These are phyloP conservation scores for Stictocephala bisonia DNA, from an alignment of 2,888 invertebrate genomes.

Conservation along the genomic window DNA sequence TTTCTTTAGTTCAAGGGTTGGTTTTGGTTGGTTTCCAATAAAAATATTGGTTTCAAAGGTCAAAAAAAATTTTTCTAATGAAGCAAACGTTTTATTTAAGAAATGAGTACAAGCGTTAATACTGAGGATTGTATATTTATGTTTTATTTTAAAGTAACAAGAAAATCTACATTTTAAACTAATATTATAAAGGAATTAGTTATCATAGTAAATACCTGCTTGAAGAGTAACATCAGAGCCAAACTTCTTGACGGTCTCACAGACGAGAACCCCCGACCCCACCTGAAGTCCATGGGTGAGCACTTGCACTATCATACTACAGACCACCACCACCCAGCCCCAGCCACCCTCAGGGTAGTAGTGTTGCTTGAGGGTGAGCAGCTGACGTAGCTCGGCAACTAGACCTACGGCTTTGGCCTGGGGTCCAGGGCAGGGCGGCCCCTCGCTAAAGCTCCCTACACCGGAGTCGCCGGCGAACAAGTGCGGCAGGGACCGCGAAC, in stretches of 20 bases:
- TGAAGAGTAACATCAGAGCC: constrained; percentile 39
- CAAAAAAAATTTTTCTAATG: too few species aligned
- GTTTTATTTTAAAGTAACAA: too few species aligned
- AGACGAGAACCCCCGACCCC: constrained; percentile 71
- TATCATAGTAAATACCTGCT: constrained; percentile 36
- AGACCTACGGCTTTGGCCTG: constrained; percentile 64
- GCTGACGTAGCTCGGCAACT: constrained; percentile 69
- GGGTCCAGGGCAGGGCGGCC: constrained; percentile 49
- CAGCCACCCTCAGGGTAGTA: constrained; percentile 70
- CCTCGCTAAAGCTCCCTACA: constrained; percentile 63
- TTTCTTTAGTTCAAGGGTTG: too few species aligned
- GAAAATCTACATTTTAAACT: neutral
- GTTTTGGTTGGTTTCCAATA: too few species aligned
- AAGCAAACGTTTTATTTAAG: too few species aligned
- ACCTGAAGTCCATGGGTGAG: constrained; percentile 80
- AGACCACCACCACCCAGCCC: constrained; percentile 84
- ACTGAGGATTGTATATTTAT: too few species aligned
- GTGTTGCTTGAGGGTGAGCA: constrained; percentile 70
- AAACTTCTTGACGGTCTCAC: constrained; percentile 63
- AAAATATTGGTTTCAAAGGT: too few species aligned
- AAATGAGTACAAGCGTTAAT: too few species aligned
- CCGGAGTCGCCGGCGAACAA: constrained; percentile 68
- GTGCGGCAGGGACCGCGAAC: constrained; percentile 76
- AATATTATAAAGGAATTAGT: neutral
- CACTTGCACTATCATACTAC: constrained; percentile 78